Percentiles rank a stretch among this genome's conserved stretches.
Evolutionary conservation across 2,797 vertebrate genomes (phyloP).

Genomic region (Geotrypetes seraphini): DNA sequence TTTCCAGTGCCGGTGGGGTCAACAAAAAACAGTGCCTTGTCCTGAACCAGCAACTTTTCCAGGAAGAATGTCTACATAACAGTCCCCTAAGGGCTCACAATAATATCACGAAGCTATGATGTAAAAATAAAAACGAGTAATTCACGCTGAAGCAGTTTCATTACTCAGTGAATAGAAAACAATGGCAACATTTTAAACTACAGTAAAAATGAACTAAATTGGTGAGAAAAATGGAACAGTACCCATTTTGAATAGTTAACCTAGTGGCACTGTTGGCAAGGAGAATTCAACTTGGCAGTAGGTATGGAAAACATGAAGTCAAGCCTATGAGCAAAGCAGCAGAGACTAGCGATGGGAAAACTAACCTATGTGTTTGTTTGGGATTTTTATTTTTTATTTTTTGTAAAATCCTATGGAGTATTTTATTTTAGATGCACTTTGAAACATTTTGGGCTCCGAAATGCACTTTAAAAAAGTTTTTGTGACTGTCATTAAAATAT

Average conservation of each 20-base stretch:
- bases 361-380: too few species aligned
- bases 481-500: too few species aligned
- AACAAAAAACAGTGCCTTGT: constrained; percentile 63
- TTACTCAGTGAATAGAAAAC: constrained; percentile 33
- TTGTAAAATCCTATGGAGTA: too few species aligned
- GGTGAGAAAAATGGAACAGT: constrained; percentile 1
- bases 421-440: too few species aligned
- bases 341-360: too few species aligned
- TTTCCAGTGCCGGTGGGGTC: constrained; percentile 52
- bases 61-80: constrained; percentile 56
- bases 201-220: constrained; percentile 17
- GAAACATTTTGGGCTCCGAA: too few species aligned
- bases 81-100: constrained; percentile 45
- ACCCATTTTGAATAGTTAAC: constrained; percentile 3
- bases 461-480: too few species aligned
- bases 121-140: constrained; percentile 42
- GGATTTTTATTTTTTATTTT: too few species aligned
- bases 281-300: constrained; percentile 11
- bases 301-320: too few species aligned
- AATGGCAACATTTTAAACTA: constrained; percentile 39
- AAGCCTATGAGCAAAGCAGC: too few species aligned
- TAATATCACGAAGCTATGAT: constrained; percentile 53
- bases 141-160: constrained; percentile 51
- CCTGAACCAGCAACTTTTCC: constrained; percentile 55
- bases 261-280: background rate